Evolutionary conservation across 2,797 vertebrate species (phyloP).

Genomic region (Propithecus deckenii): DNA sequence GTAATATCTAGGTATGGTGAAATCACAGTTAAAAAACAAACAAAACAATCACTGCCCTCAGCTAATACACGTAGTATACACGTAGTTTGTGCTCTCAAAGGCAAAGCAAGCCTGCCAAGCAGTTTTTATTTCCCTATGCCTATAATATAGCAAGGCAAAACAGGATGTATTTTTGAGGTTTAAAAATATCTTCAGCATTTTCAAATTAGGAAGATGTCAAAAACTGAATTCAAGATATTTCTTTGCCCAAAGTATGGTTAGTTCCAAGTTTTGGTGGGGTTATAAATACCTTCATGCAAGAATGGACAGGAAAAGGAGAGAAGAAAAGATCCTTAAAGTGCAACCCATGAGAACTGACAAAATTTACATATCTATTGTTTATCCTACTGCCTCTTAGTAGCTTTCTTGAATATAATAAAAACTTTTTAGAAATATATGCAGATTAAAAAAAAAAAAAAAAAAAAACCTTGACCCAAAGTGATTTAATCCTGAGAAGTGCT

Average conservation of each 20-base stretch:
- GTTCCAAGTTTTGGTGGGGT: background rate
- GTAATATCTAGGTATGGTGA: background rate
- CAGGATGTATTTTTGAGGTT: background rate
- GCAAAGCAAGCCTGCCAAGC: background rate
- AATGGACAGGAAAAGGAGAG: background rate
- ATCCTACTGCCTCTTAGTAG: background rate
- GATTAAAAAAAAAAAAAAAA: background rate
- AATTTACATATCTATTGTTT: background rate
- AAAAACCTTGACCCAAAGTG: background rate
- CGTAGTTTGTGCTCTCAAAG: background rate
- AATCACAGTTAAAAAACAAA: background rate
- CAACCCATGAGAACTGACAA: background rate
- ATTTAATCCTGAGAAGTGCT: background rate
- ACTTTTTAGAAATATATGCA: background rate
- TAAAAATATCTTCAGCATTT: background rate
- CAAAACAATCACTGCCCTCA: background rate
- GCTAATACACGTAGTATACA: background rate
- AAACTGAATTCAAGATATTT: background rate
- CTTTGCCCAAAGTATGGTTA: background rate
- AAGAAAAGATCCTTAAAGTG: background rate
- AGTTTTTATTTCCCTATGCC: background rate
- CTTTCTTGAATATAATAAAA: conserved; percentile 3
- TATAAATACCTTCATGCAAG: background rate
- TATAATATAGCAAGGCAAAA: background rate
- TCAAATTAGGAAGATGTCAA: conserved; percentile 39